Percentiles rank a stretch among this genome's conserved stretches.
Evolutionary conservation across 2,113 vertebrate genomes (phyloP).

Genomic region (Cinclus cinclus): DNA sequence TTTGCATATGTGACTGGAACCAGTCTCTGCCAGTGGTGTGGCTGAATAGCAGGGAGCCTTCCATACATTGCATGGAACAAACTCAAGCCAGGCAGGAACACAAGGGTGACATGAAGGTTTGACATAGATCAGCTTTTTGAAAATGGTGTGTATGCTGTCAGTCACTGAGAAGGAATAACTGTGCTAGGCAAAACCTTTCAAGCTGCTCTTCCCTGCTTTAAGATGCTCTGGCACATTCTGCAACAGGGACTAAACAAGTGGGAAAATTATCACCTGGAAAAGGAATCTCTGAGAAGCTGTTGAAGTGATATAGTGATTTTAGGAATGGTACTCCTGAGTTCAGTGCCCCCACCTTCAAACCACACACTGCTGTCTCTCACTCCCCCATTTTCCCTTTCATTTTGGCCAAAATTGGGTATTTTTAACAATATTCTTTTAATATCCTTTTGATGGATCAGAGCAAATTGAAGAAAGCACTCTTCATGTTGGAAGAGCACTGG

Average conservation of each 20-base stretch:
- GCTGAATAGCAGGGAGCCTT: neutral
- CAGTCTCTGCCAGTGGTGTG: neutral
- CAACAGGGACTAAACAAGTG: neutral
- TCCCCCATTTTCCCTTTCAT: neutral
- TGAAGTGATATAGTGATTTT: neutral
- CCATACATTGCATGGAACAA: neutral
- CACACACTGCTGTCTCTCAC: neutral
- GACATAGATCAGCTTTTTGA: neutral
- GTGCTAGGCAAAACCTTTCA: neutral
- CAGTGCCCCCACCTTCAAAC: neutral
- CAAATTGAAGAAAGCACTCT: neutral
- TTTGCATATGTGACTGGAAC: neutral
- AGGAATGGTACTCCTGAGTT: neutral
- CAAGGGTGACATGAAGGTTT: neutral
- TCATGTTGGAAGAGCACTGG: neutral
- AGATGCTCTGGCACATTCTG: neutral
- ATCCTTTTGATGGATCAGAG: neutral
- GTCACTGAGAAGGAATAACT: neutral
- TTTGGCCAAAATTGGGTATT: neutral
- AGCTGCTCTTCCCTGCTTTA: neutral
- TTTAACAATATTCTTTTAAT: neutral
- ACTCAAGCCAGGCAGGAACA: neutral
- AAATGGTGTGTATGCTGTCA: accelerated
- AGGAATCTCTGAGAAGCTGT: neutral
- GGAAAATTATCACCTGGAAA: neutral